Percentiles rank a stretch among this genome's conserved stretches.
Conservation (phyloP, 2,113 vertebrate species). For the Ibidorhyncha struthersii region DNA sequence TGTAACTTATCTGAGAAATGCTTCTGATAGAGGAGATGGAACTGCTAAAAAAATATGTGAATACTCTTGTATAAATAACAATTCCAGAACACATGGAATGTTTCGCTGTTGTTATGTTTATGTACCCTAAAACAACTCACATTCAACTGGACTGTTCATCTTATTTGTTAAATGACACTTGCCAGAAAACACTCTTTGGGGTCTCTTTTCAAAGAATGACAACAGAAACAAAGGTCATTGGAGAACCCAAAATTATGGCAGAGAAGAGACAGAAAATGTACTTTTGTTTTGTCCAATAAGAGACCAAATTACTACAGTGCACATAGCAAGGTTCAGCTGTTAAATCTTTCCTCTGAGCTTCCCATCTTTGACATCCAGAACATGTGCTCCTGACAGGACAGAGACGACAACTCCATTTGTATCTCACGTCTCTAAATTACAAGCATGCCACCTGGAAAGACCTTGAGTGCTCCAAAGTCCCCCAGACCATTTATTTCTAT, state of each 20-base stretch:
- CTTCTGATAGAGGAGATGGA: neutral
- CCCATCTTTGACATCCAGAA: slow-evolving; percentile 21
- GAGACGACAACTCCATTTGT: slow-evolving; percentile 29
- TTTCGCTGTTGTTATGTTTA: neutral
- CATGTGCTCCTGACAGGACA: neutral
- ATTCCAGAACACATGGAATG: neutral
- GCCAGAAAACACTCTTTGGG: neutral
- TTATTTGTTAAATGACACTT: neutral
- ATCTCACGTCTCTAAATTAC: slow-evolving; percentile 31
- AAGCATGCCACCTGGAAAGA: slow-evolving; percentile 1
- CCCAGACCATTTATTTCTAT: neutral
- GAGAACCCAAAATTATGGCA: neutral
- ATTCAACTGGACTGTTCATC: neutral
- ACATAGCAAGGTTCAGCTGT: neutral
- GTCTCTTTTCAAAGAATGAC: neutral
- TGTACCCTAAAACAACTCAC: neutral
- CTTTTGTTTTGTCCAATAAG: neutral
- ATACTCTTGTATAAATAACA: neutral
- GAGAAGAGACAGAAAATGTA: neutral
- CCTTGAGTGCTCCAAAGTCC: neutral
- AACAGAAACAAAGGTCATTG: neutral
- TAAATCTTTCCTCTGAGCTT: neutral
- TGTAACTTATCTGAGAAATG: neutral
- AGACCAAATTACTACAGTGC: neutral
- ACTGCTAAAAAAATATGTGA: neutral